phyloP scores from a whole-genome alignment of 1,140 invertebrate genomes.

The Musca vetustissima region DNA sequence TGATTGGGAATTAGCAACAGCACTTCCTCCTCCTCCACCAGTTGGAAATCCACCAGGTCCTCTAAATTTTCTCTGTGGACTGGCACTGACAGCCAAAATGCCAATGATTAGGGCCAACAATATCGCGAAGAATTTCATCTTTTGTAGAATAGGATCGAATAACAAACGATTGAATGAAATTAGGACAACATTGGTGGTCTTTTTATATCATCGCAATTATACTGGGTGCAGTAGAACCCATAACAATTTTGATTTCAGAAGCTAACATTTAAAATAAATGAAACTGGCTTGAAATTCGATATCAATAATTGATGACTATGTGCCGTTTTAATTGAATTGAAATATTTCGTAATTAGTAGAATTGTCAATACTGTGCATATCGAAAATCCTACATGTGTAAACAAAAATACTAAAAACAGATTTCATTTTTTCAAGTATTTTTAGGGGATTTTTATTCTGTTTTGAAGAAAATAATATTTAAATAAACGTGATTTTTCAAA shows the following conservation, averaged over 20 bases:
- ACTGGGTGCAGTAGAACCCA: not conserved
- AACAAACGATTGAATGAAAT: not conserved
- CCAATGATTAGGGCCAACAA: conserved; percentile 5
- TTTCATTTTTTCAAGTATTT: too few relatives aligned
- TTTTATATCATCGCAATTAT: not conserved
- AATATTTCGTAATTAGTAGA: too few relatives aligned
- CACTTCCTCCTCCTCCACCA: conserved; percentile 16
- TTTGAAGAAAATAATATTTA: too few relatives aligned
- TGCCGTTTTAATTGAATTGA: too few relatives aligned
- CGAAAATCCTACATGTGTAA: too few relatives aligned
- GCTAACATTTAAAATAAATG: not conserved
- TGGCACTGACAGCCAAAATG: not conserved
- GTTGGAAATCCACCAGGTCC: conserved; percentile 26
- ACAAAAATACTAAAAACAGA: too few relatives aligned
- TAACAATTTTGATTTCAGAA: too few relatives aligned
- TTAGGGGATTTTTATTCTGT: too few relatives aligned
- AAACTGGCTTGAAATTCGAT: too few relatives aligned
- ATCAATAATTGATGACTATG: too few relatives aligned
- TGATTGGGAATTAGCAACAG: not conserved
- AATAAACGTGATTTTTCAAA: too few relatives aligned
- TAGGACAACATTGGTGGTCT: not conserved
- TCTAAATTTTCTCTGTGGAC: conserved; percentile 28
- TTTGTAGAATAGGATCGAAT: not conserved
- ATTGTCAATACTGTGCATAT: too few relatives aligned
- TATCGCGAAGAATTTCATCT: conserved; percentile 18